Conservation (phyloP, 2,888 invertebrate genomes). For the Cephus sareptanus region DNA sequence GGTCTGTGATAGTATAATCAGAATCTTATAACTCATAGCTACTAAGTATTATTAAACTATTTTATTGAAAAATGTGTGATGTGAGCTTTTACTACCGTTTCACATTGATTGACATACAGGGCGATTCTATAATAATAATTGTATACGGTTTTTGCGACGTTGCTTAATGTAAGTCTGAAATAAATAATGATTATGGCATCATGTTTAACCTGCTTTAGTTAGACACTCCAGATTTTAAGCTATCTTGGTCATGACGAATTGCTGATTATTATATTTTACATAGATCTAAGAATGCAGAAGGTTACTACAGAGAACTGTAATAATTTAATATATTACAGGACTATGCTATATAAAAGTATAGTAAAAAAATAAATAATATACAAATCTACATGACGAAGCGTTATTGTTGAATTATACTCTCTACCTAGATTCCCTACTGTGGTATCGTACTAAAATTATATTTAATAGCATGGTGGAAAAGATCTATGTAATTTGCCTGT, state of each 20-base stretch:
- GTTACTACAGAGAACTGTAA: neutral
- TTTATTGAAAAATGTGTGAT: neutral
- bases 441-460: neutral
- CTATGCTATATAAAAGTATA: neutral
- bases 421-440: neutral
- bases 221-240: neutral
- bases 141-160: neutral
- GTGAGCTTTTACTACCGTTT: neutral
- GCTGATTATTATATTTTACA: neutral
- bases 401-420: neutral
- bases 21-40: neutral
- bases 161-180: neutral
- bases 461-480: neutral
- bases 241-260: neutral
- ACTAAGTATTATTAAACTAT: neutral
- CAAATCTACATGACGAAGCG: neutral
- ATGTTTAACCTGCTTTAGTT: neutral
- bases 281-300: neutral
- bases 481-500: neutral
- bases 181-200: neutral
- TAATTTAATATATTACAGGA: neutral
- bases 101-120: neutral
- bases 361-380: slow-evolving; percentile 2
- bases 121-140: neutral
- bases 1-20: neutral